Evolutionary conservation across 2,113 vertebrate species (phyloP).

Genomic region (Theristicus caerulescens): DNA sequence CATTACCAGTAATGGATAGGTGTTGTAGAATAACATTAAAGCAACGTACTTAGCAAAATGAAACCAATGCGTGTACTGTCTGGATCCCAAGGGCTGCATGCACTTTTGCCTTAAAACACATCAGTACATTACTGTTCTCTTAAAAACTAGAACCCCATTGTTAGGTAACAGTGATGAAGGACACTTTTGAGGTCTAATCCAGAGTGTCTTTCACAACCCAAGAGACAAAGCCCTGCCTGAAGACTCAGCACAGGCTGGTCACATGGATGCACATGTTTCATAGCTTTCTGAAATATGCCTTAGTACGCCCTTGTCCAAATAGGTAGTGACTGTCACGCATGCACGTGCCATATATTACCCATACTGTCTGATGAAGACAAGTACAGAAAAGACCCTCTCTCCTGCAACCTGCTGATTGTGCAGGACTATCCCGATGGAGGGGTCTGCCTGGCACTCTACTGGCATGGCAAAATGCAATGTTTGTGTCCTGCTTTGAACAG

Average conservation of each 20-base stretch:
- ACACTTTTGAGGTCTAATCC: not conserved
- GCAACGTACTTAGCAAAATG: not conserved
- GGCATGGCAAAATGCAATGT: rapidly evolving
- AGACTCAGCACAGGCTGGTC: not conserved
- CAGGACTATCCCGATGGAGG: not conserved
- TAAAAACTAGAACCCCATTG: not conserved
- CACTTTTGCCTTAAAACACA: not conserved
- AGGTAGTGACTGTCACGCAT: rapidly evolving
- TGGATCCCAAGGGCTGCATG: not conserved
- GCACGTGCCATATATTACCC: not conserved
- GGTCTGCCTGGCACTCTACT: not conserved
- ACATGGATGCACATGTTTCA: not conserved
- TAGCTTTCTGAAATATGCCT: not conserved
- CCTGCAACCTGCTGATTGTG: not conserved
- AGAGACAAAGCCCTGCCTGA: not conserved
- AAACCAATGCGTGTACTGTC: not conserved
- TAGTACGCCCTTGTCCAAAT: not conserved
- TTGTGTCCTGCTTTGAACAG: not conserved
- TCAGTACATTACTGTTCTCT: not conserved
- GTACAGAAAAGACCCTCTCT: not conserved
- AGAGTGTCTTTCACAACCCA: not conserved
- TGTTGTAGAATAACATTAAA: constrained; percentile 13
- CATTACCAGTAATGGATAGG: constrained; percentile 36
- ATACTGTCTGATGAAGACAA: not conserved
- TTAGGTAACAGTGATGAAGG: not conserved